Conservation (phyloP, 2,113 vertebrate genomes). For the Anser cygnoides region DNA sequence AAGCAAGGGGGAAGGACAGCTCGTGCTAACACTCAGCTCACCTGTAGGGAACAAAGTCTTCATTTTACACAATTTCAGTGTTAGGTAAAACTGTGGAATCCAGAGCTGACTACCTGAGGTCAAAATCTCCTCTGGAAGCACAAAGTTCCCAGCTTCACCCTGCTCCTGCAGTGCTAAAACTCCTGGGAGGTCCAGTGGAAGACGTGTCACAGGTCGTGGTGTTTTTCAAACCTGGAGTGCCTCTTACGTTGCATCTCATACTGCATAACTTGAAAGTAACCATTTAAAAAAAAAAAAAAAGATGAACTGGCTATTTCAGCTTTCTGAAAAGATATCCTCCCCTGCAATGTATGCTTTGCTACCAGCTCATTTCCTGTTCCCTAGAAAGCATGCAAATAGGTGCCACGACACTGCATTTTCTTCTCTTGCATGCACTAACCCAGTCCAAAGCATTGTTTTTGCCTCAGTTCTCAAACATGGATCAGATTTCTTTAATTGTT, state of each 20-base stretch:
- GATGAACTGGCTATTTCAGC: neutral
- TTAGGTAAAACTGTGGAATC: neutral
- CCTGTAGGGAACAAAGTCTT: too few relatives aligned
- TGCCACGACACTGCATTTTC: rapidly evolving
- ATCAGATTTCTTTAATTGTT: neutral
- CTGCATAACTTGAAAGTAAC: neutral
- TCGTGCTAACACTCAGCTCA: too few relatives aligned
- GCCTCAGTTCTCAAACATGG: neutral
- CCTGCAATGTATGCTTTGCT: neutral
- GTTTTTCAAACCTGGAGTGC: neutral
- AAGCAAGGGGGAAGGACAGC: too few relatives aligned
- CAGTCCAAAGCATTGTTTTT: neutral
- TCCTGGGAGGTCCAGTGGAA: neutral
- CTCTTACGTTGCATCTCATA: neutral
- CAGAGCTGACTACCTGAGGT: neutral
- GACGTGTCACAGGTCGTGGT: neutral
- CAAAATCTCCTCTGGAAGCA: neutral
- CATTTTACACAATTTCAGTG: too few relatives aligned
- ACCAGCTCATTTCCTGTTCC: neutral
- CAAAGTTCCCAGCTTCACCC: neutral
- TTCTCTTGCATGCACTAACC: neutral
- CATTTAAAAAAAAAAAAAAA: neutral
- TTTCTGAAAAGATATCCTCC: neutral
- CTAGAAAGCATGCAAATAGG: neutral
- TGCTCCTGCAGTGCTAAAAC: neutral